These are phyloP conservation scores for Cladorhizidae sp. DNA, from an alignment of 37 sponge, comb jelly and placozoan genomes.

Conservation along the genomic window DNA sequence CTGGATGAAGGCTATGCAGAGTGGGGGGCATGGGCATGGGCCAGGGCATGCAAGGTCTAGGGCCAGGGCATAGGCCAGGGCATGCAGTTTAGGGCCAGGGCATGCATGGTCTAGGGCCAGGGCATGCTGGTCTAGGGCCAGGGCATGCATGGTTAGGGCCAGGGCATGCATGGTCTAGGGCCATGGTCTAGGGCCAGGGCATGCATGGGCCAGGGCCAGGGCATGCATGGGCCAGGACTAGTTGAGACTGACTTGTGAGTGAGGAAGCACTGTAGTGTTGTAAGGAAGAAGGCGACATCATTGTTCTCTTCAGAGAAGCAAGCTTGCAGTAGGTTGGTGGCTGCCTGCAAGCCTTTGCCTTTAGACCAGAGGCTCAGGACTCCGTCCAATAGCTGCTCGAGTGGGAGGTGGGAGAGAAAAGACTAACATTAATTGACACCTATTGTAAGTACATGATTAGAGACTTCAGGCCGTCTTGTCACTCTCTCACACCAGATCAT, in stretches of 20 bases:
- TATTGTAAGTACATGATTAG: no score
- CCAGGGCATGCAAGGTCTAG: no score
- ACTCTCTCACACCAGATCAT: no score
- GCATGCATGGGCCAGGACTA: background rate
- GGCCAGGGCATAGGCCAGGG: no score
- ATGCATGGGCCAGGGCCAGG: background rate
- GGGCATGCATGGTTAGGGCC: no score
- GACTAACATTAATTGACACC: no score
- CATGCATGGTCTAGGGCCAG: no score
- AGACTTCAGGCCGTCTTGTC: no score
- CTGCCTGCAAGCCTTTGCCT: constrained; percentile 52
- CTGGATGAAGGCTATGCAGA: background rate
- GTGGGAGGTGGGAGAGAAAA: no score
- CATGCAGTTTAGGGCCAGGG: no score
- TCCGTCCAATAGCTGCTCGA: constrained; percentile 26
- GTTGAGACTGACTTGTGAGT: constrained; percentile 17
- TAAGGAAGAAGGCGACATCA: constrained; percentile 20
- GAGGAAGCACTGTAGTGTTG: constrained; percentile 25
- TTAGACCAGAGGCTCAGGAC: constrained; percentile 30
- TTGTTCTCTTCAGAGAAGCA: constrained; percentile 27
- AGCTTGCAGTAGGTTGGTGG: constrained; percentile 29
- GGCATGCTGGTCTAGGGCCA: no score
- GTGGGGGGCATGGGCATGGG: no score
- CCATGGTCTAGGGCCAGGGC: background rate
- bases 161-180: background rate